These are phyloP conservation scores for Scomber japonicus DNA, from an alignment of 2,113 vertebrate species.

Conservation along the genomic window DNA sequence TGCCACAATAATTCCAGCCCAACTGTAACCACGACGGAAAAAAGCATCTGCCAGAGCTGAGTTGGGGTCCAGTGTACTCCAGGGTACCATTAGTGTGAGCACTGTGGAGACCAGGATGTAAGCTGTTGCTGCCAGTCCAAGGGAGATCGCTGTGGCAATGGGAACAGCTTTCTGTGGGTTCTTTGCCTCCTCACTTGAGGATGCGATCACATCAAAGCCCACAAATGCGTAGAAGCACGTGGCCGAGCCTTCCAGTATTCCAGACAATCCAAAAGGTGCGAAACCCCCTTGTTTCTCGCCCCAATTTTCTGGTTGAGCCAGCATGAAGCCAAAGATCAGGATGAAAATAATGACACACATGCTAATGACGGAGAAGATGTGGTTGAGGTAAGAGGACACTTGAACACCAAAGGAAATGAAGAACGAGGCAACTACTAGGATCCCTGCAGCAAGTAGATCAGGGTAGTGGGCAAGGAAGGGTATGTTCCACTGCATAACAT, in stretches of 20 bases:
- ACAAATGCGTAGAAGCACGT: conserved; percentile 97
- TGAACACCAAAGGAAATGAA: conserved; percentile 95
- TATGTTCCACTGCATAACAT: conserved; percentile 90
- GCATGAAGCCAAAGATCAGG: conserved; percentile 91
- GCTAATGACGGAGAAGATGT: conserved; percentile 91
- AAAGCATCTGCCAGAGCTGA: conserved; percentile 94
- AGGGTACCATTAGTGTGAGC: conserved; percentile 95
- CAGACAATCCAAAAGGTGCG: conserved; percentile 91
- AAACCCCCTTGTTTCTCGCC: conserved; percentile 91
- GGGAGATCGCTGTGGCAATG: conserved; percentile 90
- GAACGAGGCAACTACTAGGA: conserved; percentile 89
- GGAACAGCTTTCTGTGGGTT: conserved; percentile 92
- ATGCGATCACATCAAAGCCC: conserved; percentile 95
- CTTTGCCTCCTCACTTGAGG: conserved; percentile 94
- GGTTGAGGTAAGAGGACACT: conserved; percentile 97
- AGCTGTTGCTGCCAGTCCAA: conserved; percentile 88
- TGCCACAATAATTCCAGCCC: conserved; percentile 95
- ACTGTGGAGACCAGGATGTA: conserved; percentile 94
- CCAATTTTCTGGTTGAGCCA: conserved; percentile 93
- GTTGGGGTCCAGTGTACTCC: conserved; percentile 92
- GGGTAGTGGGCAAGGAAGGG: conserved; percentile 93
- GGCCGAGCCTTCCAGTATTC: conserved; percentile 93
- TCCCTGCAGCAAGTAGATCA: conserved; percentile 90
- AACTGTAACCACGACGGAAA: conserved; percentile 93
- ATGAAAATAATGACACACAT: conserved; percentile 91